Evolutionary conservation across 2,797 vertebrate species (phyloP).

Genomic region (Enteromius afrohamiltoni): DNA sequence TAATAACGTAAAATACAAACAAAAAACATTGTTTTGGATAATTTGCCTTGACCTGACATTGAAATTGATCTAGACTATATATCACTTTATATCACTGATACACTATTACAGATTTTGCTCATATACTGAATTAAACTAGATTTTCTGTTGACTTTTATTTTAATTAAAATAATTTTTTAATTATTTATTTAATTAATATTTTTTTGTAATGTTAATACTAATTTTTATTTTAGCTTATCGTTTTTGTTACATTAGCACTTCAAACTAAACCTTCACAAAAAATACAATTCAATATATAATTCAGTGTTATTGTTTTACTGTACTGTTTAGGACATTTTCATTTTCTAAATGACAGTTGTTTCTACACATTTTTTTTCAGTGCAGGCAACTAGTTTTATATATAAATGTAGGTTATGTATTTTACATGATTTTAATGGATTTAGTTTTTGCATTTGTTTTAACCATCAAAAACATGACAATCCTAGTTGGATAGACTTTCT

Average conservation of each 20-base stretch:
- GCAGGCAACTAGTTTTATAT: background rate
- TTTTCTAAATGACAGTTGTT: background rate
- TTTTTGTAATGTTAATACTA: background rate
- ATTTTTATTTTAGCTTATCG: background rate
- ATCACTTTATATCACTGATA: background rate
- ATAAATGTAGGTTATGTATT: background rate
- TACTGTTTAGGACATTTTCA: background rate
- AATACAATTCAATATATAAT: background rate
- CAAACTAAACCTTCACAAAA: background rate
- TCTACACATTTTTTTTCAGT: background rate
- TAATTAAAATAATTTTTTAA: background rate
- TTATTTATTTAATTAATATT: too few relatives aligned
- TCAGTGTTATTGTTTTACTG: background rate
- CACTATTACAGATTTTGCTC: background rate
- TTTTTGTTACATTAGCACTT: too few relatives aligned
- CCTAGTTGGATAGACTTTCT: background rate
- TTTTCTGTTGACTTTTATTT: background rate
- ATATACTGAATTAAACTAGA: background rate
- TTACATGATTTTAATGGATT: background rate
- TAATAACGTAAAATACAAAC: background rate
- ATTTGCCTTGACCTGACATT: background rate
- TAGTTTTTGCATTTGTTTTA: background rate
- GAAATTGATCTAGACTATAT: background rate
- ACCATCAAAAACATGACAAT: background rate
- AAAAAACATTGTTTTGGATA: background rate